These are phyloP conservation scores for Babyrousa celebensis DNA, from an alignment of 2,797 vertebrate species.

Conservation along the genomic window DNA sequence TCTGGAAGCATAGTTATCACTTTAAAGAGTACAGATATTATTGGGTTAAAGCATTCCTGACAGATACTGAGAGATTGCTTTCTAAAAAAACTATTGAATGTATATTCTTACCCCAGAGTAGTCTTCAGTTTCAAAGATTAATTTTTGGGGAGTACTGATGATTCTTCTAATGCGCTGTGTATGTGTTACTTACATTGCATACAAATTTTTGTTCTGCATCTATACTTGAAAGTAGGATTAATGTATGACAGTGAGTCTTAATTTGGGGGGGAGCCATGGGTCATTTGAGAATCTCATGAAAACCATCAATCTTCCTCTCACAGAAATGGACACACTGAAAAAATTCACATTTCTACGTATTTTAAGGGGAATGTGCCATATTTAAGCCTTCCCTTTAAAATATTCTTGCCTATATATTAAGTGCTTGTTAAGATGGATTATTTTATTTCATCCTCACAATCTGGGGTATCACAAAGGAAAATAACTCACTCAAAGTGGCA, in stretches of 20 bases:
- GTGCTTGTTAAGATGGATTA: background rate
- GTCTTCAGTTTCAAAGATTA: constrained; percentile 4
- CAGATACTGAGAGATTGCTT: background rate
- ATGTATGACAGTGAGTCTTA: background rate
- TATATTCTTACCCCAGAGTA: background rate
- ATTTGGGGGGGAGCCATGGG: background rate
- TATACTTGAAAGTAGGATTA: background rate
- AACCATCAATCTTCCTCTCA: background rate
- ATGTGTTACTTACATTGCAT: constrained; percentile 44
- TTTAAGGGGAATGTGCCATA: background rate
- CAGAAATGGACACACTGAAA: background rate
- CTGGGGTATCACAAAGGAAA: background rate
- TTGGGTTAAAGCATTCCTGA: background rate
- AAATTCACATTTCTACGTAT: constrained; percentile 23
- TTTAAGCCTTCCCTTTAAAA: background rate
- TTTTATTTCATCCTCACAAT: constrained; percentile 10
- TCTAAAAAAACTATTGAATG: background rate
- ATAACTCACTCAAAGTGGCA: background rate
- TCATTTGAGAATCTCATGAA: constrained; percentile 20
- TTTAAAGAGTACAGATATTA: background rate
- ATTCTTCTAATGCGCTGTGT: background rate
- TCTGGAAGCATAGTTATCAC: constrained; percentile 15
- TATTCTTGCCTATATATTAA: background rate
- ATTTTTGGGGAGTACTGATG: background rate
- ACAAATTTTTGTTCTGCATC: background rate